Conservation (phyloP, 2,797 vertebrate species). For the Protosalanx chinensis region DNA sequence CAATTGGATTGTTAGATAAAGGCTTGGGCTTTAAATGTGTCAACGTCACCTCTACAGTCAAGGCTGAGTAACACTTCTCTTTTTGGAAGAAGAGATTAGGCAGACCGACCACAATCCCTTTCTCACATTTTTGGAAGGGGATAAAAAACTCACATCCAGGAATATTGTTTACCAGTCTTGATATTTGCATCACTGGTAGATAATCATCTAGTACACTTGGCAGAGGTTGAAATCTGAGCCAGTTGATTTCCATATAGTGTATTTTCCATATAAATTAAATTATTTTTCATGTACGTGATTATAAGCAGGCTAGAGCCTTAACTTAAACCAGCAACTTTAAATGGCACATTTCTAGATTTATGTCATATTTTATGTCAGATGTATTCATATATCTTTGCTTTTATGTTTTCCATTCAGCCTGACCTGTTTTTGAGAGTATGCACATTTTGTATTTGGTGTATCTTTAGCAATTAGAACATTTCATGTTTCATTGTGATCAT, state of each 20-base stretch:
- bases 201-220: background rate
- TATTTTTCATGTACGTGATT: conserved; percentile 25
- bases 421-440: background rate
- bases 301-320: background rate
- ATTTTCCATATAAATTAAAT: conserved; percentile 10
- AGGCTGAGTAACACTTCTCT: conserved; percentile 68
- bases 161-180: conserved; percentile 46
- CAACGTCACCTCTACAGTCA: conserved; percentile 53
- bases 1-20: conserved; percentile 39
- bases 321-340: background rate
- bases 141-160: conserved; percentile 57
- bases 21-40: conserved; percentile 67
- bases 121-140: conserved; percentile 47
- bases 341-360: background rate
- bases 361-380: background rate
- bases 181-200: conserved; percentile 67
- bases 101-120: conserved; percentile 49
- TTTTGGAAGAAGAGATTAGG: conserved; percentile 66
- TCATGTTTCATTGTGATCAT: conserved; percentile 59
- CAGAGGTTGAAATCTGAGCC: conserved; percentile 8
- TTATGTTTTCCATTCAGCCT: background rate
- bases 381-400: background rate
- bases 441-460: background rate
- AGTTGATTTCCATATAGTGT: background rate
- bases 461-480: conserved; percentile 40